Evolutionary conservation across 2,888 invertebrate genomes (phyloP).

Genomic region (Cyclophora albipunctata): DNA sequence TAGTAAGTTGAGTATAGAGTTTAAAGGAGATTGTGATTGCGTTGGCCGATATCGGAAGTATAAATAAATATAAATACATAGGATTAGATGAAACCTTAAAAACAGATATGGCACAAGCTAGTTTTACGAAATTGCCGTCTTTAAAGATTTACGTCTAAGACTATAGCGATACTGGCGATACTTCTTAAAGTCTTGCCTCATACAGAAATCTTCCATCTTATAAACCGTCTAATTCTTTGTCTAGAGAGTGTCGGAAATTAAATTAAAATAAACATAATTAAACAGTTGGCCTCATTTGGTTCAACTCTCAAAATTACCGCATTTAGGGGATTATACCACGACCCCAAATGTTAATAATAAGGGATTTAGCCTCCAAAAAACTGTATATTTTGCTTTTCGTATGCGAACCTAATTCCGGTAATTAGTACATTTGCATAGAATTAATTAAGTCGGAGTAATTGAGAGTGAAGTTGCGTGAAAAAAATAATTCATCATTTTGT

Average conservation of each 20-base stretch:
- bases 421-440: constrained; percentile 48
- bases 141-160: too few relatives aligned
- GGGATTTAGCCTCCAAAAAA: constrained; percentile 39
- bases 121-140: too few relatives aligned
- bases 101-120: too few relatives aligned
- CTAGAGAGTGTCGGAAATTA: constrained; percentile 46
- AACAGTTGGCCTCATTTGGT: constrained; percentile 50
- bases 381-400: constrained; percentile 29
- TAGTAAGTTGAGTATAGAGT: too few relatives aligned
- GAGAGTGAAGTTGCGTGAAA: constrained; percentile 10
- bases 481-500: constrained; percentile 8
- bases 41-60: too few relatives aligned
- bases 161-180: too few relatives aligned
- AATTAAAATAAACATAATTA: constrained; percentile 66
- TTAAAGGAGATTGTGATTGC: too few relatives aligned
- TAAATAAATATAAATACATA: too few relatives aligned
- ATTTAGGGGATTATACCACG: constrained; percentile 42
- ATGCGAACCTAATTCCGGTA: constrained; percentile 35
- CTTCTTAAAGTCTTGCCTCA: too few relatives aligned
- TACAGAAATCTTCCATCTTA: too few relatives aligned
- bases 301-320: constrained; percentile 50
- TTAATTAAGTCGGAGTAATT: constrained; percentile 22
- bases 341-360: constrained; percentile 36
- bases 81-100: too few relatives aligned
- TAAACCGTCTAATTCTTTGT: constrained; percentile 1